Percentiles rank a stretch among this genome's conserved stretches.
Conservation (phyloP, 1,140 invertebrate species). For the Lordiphosa collinella region DNA sequence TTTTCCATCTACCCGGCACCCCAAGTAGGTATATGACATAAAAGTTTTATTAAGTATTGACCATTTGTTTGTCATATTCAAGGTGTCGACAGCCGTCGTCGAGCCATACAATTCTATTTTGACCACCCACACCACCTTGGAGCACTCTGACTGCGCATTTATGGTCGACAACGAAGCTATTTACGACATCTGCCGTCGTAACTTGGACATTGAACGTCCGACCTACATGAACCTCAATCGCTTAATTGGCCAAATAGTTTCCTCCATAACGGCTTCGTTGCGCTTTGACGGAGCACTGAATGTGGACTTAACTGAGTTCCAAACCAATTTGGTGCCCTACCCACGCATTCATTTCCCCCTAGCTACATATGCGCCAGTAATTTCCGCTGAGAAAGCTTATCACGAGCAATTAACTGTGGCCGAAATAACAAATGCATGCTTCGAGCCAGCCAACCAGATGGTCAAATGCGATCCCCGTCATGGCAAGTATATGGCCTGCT, state of each 20-base stretch:
- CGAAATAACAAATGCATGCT: constrained; percentile 93
- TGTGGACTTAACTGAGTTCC: constrained; percentile 94
- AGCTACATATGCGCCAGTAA: constrained; percentile 91
- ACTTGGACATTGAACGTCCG: constrained; percentile 92
- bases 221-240: constrained; percentile 90
- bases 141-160: constrained; percentile 93
- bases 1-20: constrained; percentile 95
- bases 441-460: constrained; percentile 94
- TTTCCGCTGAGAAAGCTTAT: constrained; percentile 92
- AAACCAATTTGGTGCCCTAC: constrained; percentile 92
- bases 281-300: constrained; percentile 94
- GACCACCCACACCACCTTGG: constrained; percentile 89
- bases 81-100: constrained; percentile 91
- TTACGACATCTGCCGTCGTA: constrained; percentile 94
- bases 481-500: constrained; percentile 95
- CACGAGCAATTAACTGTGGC: constrained; percentile 90
- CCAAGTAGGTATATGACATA: constrained; percentile 78
- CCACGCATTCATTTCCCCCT: constrained; percentile 91
- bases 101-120: constrained; percentile 94
- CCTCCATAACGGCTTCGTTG: constrained; percentile 91
- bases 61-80: neutral
- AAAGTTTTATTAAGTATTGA: neutral
- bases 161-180: constrained; percentile 95
- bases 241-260: constrained; percentile 92
- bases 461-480: constrained; percentile 94